Evolutionary conservation across 2,888 invertebrate species (phyloP).

Genomic region (Psylliodes chrysocephalus): DNA sequence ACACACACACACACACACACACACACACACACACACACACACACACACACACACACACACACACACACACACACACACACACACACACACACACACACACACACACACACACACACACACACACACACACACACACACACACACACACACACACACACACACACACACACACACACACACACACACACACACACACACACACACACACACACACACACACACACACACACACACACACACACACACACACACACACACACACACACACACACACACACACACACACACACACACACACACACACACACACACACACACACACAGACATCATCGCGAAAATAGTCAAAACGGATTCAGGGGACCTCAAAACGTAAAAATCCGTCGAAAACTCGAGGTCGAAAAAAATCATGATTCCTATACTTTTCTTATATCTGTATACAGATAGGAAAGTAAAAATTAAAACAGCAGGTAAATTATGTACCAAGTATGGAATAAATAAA

Average conservation of each 20-base stretch:
- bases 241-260: background rate
- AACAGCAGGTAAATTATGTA: no score
- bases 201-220: background rate
- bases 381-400: no score
- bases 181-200: background rate
- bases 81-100: background rate
- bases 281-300: background rate
- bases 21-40: background rate
- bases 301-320: background rate
- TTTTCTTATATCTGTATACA: no score
- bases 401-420: no score
- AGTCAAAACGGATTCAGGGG: no score
- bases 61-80: background rate
- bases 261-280: background rate
- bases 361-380: no score
- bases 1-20: background rate
- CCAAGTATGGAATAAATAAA: no score
- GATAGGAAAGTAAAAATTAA: no score
- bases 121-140: background rate
- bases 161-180: background rate
- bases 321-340: no score
- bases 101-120: background rate
- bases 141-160: background rate
- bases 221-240: background rate
- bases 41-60: background rate